A percentile compares a stretch with the other conserved stretches of the same genome.
Conservation (phyloP, 2,797 vertebrate species). For the Poecilia wingei region DNA sequence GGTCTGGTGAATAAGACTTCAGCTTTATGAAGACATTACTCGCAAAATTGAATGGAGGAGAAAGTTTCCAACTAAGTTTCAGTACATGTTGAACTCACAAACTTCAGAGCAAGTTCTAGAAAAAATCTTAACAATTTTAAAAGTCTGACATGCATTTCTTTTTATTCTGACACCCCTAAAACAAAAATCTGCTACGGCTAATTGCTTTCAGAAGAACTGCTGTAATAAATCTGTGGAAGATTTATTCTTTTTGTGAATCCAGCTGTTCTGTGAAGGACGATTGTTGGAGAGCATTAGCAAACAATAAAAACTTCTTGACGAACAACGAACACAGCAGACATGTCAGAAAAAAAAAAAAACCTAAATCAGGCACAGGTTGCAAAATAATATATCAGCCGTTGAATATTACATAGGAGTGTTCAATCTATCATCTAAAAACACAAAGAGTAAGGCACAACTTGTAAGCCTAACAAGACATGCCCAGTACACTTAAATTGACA, state of each 20-base stretch:
- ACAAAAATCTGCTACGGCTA: not conserved
- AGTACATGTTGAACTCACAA: not conserved
- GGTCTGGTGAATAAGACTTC: constrained; percentile 52
- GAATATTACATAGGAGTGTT: not conserved
- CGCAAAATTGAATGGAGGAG: constrained; percentile 44
- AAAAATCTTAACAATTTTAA: not conserved
- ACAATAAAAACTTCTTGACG: not conserved
- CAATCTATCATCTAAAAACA: no score
- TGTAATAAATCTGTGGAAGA: not conserved
- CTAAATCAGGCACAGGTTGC: not conserved
- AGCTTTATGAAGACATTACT: constrained; percentile 64
- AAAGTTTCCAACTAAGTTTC: constrained; percentile 11
- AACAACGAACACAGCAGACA: not conserved
- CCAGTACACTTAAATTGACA: not conserved
- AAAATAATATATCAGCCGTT: not conserved
- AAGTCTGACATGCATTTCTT: not conserved
- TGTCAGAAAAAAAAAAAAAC: not conserved
- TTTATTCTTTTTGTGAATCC: not conserved
- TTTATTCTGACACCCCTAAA: not conserved
- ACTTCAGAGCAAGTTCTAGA: not conserved
- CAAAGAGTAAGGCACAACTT: not conserved
- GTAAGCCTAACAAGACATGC: not conserved
- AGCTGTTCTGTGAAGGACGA: not conserved
- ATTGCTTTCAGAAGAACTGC: not conserved
- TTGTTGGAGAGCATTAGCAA: not conserved